These are phyloP conservation scores for Trachythela sp. DNA, from an alignment of 64 coral and sea anemone genomes.

Conservation along the genomic window DNA sequence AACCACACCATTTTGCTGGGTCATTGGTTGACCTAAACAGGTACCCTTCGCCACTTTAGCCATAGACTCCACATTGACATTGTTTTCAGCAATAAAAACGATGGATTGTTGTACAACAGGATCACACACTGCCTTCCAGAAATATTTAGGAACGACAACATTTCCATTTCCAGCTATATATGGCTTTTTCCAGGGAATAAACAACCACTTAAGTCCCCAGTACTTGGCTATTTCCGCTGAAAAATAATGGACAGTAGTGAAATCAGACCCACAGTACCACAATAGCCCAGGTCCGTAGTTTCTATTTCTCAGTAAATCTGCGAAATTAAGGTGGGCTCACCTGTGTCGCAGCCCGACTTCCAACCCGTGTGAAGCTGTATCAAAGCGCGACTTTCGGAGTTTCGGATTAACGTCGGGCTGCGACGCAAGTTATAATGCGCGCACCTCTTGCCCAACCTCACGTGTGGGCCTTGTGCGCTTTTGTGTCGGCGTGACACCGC, in stretches of 20 bases:
- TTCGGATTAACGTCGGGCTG: too few species aligned
- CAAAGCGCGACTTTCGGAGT: too few species aligned
- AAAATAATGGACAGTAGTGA: background rate
- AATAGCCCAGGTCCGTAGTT: too few species aligned
- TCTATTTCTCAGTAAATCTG: background rate
- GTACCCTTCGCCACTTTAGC: background rate
- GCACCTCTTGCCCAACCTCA: too few species aligned
- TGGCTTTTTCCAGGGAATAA: background rate
- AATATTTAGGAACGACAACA: slow-evolving; percentile 12
- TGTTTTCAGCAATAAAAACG: slow-evolving; percentile 39
- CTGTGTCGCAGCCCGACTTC: too few species aligned
- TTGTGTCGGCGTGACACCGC: too few species aligned
- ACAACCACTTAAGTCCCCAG: background rate
- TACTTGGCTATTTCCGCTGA: slow-evolving; percentile 16
- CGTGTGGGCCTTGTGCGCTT: too few species aligned
- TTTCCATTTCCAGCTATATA: background rate
- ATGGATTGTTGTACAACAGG: slow-evolving; percentile 18
- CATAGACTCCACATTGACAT: background rate
- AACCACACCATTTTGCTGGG: slow-evolving; percentile 13
- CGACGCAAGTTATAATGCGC: too few species aligned
- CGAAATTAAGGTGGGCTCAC: too few species aligned
- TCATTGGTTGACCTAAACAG: background rate
- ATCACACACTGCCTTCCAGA: slow-evolving; percentile 47
- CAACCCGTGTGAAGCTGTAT: too few species aligned
- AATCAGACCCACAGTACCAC: too few species aligned